phyloP scores from a whole-genome alignment of 2,888 invertebrate species.

The Yponomeuta evonymella region DNA sequence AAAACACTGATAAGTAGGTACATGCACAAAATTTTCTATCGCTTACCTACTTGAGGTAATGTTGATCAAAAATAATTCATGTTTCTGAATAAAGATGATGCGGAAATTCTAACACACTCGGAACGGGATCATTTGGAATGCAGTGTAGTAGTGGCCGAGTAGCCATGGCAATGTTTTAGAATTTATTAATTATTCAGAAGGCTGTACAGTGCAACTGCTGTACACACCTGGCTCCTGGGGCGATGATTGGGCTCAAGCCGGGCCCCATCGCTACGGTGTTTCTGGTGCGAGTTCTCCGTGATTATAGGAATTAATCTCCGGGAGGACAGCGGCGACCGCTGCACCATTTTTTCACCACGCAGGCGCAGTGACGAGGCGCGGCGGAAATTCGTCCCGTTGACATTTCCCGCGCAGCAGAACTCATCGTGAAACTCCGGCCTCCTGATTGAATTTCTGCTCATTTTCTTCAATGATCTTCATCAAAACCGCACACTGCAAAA shows the following conservation, averaged over 20 bases:
- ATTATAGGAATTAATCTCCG: constrained; percentile 77
- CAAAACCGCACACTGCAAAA: constrained; percentile 12
- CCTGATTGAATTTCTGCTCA: constrained; percentile 63
- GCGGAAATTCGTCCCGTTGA: constrained; percentile 71
- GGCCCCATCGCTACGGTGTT: constrained; percentile 65
- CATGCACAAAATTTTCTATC: not conserved
- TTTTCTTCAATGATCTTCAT: constrained; percentile 63
- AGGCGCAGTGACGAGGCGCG: constrained; percentile 81
- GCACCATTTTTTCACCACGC: constrained; percentile 79
- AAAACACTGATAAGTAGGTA: not conserved
- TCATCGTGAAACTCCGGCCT: constrained; percentile 68
- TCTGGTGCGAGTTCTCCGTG: constrained; percentile 76
- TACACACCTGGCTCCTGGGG: constrained; percentile 77
- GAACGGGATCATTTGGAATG: not conserved
- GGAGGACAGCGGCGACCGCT: constrained; percentile 70
- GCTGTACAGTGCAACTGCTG: not conserved
- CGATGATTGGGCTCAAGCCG: constrained; percentile 68
- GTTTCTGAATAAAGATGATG: not conserved
- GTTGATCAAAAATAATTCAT: not conserved
- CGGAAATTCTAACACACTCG: not conserved
- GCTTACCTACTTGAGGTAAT: not conserved
- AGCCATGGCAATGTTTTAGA: constrained; percentile 35
- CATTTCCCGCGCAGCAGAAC: constrained; percentile 69
- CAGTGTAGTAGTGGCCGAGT: constrained; percentile 30
- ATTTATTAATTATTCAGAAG: constrained; percentile 20